Evolutionary conservation across 2,797 vertebrate genomes (phyloP).

Genomic region (Pogoniulus pusillus): DNA sequence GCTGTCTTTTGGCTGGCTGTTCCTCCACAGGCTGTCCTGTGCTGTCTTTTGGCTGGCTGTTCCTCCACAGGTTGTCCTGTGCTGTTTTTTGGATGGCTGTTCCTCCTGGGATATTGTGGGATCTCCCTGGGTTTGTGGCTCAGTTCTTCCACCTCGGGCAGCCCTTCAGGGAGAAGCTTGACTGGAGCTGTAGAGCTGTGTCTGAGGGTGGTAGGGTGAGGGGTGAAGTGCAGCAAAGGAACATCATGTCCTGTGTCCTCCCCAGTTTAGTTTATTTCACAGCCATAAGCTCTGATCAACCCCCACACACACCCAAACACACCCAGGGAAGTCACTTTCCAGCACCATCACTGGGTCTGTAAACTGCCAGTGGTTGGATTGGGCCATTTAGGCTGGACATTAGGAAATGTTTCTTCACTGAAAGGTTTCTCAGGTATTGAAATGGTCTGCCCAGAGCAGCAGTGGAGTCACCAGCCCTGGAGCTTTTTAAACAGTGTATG

Average conservation of each 20-base stretch:
- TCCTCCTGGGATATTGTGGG: fast-evolving
- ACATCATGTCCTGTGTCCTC: neutral
- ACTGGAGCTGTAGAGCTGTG: neutral
- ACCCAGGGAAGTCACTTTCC: neutral
- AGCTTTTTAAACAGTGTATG: no score
- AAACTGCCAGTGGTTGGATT: neutral
- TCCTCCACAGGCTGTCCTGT: fast-evolving
- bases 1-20: neutral
- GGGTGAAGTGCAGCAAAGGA: fast-evolving
- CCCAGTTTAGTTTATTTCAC: fast-evolving
- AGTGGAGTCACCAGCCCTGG: no score
- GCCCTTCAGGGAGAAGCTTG: neutral
- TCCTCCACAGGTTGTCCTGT: no score
- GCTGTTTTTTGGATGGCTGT: neutral
- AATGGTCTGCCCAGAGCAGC: no score
- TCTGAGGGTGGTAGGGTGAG: neutral
- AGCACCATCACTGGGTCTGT: fast-evolving
- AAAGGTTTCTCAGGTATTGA: no score
- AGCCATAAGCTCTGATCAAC: neutral
- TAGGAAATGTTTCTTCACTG: no score
- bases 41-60: neutral
- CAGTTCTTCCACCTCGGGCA: fast-evolving
- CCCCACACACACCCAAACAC: neutral
- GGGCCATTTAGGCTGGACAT: no score
- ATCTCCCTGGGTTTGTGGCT: neutral